These are phyloP conservation scores for Halesus radiatus DNA, from an alignment of 1,140 invertebrate species.

Conservation along the genomic window DNA sequence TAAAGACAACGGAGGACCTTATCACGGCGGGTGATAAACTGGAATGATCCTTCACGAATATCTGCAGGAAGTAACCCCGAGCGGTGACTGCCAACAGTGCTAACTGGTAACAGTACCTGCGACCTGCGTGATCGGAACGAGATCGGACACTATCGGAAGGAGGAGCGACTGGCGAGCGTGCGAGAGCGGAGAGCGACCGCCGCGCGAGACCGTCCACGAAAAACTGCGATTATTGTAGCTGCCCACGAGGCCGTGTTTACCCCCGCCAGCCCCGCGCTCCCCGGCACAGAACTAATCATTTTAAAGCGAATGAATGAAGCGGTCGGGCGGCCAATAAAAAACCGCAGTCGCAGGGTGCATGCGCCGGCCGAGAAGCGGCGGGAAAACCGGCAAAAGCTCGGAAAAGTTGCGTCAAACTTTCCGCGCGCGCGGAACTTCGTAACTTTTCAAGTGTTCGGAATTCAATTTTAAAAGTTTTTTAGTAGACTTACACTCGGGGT, in stretches of 20 bases:
- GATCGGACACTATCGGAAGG: too few species aligned
- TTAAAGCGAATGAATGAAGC: constrained; percentile 49
- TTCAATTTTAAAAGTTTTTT: background rate
- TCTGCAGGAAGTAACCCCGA: background rate
- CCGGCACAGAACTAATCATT: constrained; percentile 42
- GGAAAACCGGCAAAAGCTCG: background rate
- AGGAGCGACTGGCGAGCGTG: background rate
- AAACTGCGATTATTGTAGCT: constrained; percentile 43
- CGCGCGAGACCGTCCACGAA: constrained; percentile 45
- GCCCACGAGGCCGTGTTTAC: constrained; percentile 43
- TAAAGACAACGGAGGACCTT: constrained; percentile 4
- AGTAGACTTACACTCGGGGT: background rate
- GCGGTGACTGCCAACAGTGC: background rate
- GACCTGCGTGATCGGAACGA: too few species aligned
- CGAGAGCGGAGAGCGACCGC: constrained; percentile 20
- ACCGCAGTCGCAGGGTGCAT: constrained; percentile 42
- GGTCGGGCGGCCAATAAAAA: constrained; percentile 40
- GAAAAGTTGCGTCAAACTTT: constrained; percentile 12
- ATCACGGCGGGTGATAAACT: constrained; percentile 5
- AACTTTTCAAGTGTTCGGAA: too few species aligned
- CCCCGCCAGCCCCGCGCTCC: constrained; percentile 28
- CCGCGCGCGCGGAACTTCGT: too few species aligned
- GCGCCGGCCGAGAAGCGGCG: constrained; percentile 22
- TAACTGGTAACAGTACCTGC: too few species aligned
- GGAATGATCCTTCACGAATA: constrained; percentile 17